Evolutionary conservation across 1,140 invertebrate species (phyloP), one percentile per base, ranked within the genome.

Genomic region (Brachionus rubens): DNA sequence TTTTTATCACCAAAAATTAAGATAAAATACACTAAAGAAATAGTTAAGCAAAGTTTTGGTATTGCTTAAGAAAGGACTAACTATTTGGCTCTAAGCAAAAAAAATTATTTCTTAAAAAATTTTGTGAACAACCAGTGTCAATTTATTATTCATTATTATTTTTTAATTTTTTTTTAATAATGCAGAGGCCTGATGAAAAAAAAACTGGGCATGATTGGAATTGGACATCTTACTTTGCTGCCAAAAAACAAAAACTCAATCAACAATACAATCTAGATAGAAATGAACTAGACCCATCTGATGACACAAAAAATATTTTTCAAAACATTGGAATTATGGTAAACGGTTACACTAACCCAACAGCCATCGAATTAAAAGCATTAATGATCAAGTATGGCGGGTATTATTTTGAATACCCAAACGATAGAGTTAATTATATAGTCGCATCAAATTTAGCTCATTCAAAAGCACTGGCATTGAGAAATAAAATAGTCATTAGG

Each of bases 321-420:
- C 36, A 48, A 3, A 54, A 54, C 36, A 72, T 72, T 24, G 68
- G 68, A 5, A 72, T 72, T 40, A 36, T 50, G 19, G 68, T 72
- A 21, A 72, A 72, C 21, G 68, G 68, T 26, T 72, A 72, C 12
- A 72, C 68, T 5, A 48, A 72, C n/a, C 68, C 68, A 40, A 48
- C 68, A 14, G 68, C 68, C 2, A 72, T 72, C 10, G 68, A 72
- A 24, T 36, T 72, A 50, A 72, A 72, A 36, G 68, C 28, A 26
- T n/a, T 72, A 19, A 72, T 72, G 68, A 54, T 72, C 24, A 72
- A 72, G 24, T 33, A 72, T 26, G 68, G 68, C 1, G 68, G 68
- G 0, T 50, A 36, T 50, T 54, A 36, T 24, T 72, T 40, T 21
- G 68, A 72, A 16, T 72, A 72, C n/a, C 48, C 50, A 46, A 72